Percentiles rank a stretch among this genome's conserved stretches.
phyloP scores from a whole-genome alignment of 2,888 invertebrate species.

The Pedicia rivosa region DNA sequence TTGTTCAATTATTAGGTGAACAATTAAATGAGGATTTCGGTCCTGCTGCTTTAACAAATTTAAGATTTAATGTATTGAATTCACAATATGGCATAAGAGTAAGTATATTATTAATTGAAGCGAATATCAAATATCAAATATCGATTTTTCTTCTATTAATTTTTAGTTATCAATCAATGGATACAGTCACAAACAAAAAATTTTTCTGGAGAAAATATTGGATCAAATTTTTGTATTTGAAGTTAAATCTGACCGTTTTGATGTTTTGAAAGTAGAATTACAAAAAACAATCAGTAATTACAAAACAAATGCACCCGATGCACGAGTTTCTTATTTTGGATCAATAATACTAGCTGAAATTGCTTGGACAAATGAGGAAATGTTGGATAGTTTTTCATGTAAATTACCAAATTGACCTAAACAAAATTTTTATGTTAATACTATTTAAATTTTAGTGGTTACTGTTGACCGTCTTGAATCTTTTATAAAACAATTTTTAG shows the following conservation, averaged over 20 bases:
- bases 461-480: constrained; percentile 59
- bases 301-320: constrained; percentile 80
- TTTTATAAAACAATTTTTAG: constrained; percentile 65
- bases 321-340: constrained; percentile 68
- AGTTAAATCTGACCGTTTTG: constrained; percentile 66
- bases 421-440: constrained; percentile 2
- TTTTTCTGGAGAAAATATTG: constrained; percentile 70
- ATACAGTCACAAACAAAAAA: constrained; percentile 78
- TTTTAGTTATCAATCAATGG: constrained; percentile 67
- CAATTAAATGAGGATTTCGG: constrained; percentile 85
- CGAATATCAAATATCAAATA: background rate
- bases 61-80: constrained; percentile 59
- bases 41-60: constrained; percentile 79
- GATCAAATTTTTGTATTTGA: constrained; percentile 69
- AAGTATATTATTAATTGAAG: constrained; percentile 29
- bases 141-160: no score
- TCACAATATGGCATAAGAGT: constrained; percentile 79
- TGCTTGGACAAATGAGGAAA: constrained; percentile 80
- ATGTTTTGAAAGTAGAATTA: constrained; percentile 76
- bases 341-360: constrained; percentile 68
- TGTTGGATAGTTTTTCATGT: constrained; percentile 67
- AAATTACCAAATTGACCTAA: constrained; percentile 19
- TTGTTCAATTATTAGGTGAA: constrained; percentile 70
- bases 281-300: constrained; percentile 74
- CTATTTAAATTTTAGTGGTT: constrained; percentile 40